Conservation (phyloP, 2,888 invertebrate genomes). For the Aphodius granarius region DNA sequence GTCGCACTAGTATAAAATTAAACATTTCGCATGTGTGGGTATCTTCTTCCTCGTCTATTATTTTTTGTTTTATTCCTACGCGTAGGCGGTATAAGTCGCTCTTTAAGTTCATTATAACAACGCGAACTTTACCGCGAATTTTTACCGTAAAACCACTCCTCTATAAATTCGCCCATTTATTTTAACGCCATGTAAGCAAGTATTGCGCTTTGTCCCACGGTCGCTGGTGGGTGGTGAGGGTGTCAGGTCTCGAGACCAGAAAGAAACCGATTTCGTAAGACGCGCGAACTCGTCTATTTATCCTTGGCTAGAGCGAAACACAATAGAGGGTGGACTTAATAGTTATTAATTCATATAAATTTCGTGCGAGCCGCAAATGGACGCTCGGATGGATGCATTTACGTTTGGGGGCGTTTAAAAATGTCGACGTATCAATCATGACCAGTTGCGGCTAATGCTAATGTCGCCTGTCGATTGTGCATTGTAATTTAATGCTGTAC, state of each 20-base stretch:
- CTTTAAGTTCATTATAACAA: slow-evolving; percentile 15
- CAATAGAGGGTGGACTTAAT: neutral
- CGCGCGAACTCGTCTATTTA: neutral
- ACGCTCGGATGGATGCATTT: slow-evolving; percentile 2
- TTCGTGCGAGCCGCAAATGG: neutral
- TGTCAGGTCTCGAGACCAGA: slow-evolving; percentile 3
- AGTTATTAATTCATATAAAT: neutral
- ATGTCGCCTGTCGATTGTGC: slow-evolving; percentile 10
- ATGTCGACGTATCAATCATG: slow-evolving; percentile 8
- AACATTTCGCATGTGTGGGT: no score
- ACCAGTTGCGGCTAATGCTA: slow-evolving; percentile 1
- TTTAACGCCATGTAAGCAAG: neutral
- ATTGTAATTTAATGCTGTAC: neutral
- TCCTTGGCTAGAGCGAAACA: neutral
- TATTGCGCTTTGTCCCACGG: slow-evolving; percentile 22
- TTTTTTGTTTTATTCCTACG: no score
- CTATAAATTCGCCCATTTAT: slow-evolving; percentile 21
- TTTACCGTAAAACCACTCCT: slow-evolving; percentile 7
- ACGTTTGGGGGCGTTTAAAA: slow-evolving; percentile 10
- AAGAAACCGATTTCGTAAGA: neutral
- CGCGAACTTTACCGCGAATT: slow-evolving; percentile 7
- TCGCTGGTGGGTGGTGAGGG: slow-evolving; percentile 22
- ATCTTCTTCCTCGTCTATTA: no score
- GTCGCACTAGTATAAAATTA: no score
- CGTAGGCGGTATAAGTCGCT: no score